Evolutionary conservation across 2,113 vertebrate genomes (phyloP), one percentile per base, ranked within the genome.

Genomic region (Xiphophorus maculatus): DNA sequence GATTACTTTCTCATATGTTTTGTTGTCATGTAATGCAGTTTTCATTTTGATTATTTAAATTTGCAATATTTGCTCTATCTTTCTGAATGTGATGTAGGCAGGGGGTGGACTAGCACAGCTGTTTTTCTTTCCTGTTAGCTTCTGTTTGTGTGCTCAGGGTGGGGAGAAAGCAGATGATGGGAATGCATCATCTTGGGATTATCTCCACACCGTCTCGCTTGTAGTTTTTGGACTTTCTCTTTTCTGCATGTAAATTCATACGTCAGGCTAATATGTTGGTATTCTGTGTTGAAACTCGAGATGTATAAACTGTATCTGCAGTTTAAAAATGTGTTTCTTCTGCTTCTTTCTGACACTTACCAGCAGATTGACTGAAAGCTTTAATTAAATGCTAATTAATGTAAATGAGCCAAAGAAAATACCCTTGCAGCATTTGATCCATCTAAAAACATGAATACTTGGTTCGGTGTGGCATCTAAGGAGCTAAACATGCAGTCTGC

Each of bases 381-480:
- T 48, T 66, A 79, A 88, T 85, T 60, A 83, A 40, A 63, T 73
- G 29, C 25, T 73, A 76, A 74, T 83, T 5, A 27, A 72, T 83
- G 79, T 67, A 83, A 81, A 85, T 74, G 15, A 3, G 19, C 19
- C 71, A 80, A 80, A 79, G 35, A 62, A 89, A 84, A 70, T 60
- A 44, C 65, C n/a, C 67, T 67, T 35, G 25, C 5, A 42, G 37
- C 48, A 51, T 83, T 66, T 69, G 27, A 75, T 67, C 32, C 27
- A 42, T 74, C 44, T 15, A 28, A 61, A 70, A 48, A 76, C 40
- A 14, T 35, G 25, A 58, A 58, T 9, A 58, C 51, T 58, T 58
- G 51, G 51, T 25, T 58, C 7, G 10, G 22, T 58, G 51, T 69
- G 66, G 78, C 40, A 76, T 63, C 27, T 30, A 63, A 17, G 2